phyloP scores from a whole-genome alignment of 2,888 invertebrate genomes.

The Lepidocyrtoides sp. region DNA sequence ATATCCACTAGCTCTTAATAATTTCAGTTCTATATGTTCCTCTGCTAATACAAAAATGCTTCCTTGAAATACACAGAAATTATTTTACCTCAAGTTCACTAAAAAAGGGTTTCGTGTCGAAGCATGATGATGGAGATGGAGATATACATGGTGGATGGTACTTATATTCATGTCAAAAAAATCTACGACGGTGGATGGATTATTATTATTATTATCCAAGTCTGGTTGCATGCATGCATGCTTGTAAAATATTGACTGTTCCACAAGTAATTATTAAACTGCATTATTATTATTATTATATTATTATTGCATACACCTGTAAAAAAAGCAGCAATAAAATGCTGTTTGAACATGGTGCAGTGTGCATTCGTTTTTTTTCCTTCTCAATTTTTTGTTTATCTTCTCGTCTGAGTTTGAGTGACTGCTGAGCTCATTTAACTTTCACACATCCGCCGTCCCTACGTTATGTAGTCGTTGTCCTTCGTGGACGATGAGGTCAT shows the following conservation, averaged over 20 bases:
- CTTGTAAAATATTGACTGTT: not conserved
- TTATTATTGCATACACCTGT: not conserved
- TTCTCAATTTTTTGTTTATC: not conserved
- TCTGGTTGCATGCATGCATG: not conserved
- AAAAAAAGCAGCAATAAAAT: not conserved
- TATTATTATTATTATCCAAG: not conserved
- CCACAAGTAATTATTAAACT: not conserved
- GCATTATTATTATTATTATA: no score
- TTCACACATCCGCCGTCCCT: not conserved
- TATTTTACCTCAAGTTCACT: no score
- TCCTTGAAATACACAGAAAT: no score
- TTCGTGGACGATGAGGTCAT: conserved; percentile 51
- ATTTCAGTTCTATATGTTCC: no score
- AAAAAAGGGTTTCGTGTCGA: no score
- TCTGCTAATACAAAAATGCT: no score
- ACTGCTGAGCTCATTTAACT: not conserved
- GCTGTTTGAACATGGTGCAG: not conserved
- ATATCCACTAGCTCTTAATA: no score
- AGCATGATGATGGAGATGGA: no score
- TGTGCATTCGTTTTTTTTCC: not conserved
- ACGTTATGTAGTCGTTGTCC: not conserved
- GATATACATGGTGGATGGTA: no score
- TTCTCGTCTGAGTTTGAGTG: not conserved
- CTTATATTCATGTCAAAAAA: no score
- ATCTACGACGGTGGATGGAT: not conserved